Evolutionary conservation across 2,888 invertebrate species (phyloP).

Genomic region (Meiosimyza decipiens): DNA sequence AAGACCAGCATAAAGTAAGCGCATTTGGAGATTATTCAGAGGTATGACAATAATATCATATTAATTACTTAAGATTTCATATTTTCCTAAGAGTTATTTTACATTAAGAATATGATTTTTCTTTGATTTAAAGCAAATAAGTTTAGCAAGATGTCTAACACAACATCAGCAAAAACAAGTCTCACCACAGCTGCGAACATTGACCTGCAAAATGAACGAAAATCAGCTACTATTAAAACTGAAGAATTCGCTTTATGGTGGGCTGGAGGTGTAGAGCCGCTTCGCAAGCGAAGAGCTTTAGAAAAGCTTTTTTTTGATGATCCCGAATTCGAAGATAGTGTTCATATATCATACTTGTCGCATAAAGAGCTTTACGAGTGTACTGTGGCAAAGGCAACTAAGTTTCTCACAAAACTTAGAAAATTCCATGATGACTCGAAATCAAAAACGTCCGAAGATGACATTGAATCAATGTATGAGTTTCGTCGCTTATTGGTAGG

Average conservation of each 20-base stretch:
- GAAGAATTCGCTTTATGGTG: constrained; percentile 61
- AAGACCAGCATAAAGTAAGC: too few species aligned
- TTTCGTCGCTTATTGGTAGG: constrained; percentile 56
- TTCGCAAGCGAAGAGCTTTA: constrained; percentile 51
- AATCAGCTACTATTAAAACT: constrained; percentile 49
- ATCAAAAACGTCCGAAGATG: constrained; percentile 69
- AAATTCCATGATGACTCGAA: constrained; percentile 70
- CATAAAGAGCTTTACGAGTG: constrained; percentile 58
- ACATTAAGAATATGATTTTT: too few species aligned
- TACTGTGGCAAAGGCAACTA: constrained; percentile 49
- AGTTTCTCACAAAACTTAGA: constrained; percentile 76
- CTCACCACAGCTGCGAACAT: constrained; percentile 43
- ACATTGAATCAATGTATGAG: constrained; percentile 48
- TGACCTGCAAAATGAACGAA: constrained; percentile 54
- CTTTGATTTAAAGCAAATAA: too few species aligned
- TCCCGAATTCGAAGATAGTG: constrained; percentile 51
- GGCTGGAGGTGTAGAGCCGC: constrained; percentile 52
- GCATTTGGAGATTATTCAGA: too few species aligned
- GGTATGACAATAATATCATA: too few species aligned
- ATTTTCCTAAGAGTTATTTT: too few species aligned
- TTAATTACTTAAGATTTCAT: too few species aligned
- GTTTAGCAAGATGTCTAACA: neutral
- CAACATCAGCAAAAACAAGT: neutral
- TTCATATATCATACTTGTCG: constrained; percentile 53
- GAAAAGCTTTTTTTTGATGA: constrained; percentile 54